phyloP scores from a whole-genome alignment of 2,797 vertebrate genomes.

The Darevskia mixta region DNA sequence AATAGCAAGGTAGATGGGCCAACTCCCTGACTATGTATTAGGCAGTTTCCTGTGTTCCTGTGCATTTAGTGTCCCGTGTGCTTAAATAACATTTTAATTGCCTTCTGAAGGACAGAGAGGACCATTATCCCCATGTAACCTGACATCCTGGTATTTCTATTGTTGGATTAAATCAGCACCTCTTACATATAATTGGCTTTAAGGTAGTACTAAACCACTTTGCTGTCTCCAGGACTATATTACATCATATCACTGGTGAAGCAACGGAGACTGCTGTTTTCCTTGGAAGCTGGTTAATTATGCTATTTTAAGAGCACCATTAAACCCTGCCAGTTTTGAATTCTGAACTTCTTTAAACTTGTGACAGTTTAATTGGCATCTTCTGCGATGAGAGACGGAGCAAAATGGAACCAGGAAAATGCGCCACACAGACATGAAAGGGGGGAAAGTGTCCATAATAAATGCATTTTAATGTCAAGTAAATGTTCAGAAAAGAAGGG shows the following conservation, averaged over 20 bases:
- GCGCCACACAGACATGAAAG: not conserved
- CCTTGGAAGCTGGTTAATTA: not conserved
- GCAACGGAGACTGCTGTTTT: not conserved
- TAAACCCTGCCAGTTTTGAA: slow-evolving; percentile 3
- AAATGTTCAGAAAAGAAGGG: not conserved
- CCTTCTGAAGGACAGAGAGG: not conserved
- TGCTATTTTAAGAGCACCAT: not conserved
- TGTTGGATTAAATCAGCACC: not conserved
- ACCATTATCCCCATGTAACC: not conserved
- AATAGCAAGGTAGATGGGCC: not conserved
- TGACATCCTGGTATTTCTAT: not conserved
- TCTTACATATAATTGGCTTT: not conserved
- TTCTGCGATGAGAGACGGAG: not conserved
- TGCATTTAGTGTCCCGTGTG: not conserved
- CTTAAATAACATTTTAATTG: not conserved
- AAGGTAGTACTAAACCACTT: not conserved
- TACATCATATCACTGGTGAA: not conserved
- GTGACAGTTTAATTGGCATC: slow-evolving; percentile 27
- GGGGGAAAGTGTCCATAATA: not conserved
- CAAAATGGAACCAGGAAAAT: not conserved
- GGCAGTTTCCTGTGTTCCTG: not conserved
- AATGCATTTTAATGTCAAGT: slow-evolving; percentile 2
- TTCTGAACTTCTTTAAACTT: not conserved
- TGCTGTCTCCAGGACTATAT: not conserved
- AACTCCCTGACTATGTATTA: too few species aligned